Evolutionary conservation across 2,113 vertebrate species (phyloP), one percentile per base, ranked within the genome.

Genomic region (Cyphomyrus discorhynchus): DNA sequence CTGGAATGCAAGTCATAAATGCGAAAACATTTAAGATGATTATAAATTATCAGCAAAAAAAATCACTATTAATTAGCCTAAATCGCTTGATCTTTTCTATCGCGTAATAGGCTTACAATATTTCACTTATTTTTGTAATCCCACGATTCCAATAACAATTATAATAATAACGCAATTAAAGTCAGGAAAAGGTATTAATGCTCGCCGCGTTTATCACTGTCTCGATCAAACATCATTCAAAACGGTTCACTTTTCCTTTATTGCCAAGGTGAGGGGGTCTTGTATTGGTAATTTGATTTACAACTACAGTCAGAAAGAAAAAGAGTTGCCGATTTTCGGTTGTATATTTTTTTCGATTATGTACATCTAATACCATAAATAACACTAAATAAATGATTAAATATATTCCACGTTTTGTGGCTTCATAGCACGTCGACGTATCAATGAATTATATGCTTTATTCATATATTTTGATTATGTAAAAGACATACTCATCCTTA

Each of bases 151-250:
- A 84, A 42, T 56, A 87, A 53, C 31, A 53, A 87, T 56, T 5
- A 39, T 56, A 56, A 53, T 86, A 86, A 86, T 46, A 86, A 86
- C n/a, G 74, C 74, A 86, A 52, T 52, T 52, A 86, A 47, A 84
- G 39, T 24, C 45, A 84, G 45, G 19, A 84, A 84, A 84, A n/a
- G 5, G 45, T 47, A 45, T 82, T 45, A 82, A 45, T 19, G 39
- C 77, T 45, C 42, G 17, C 0, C 39, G 82, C 39, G 6, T n/a
- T 84, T 46, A 84, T 84, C 80, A 10, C 39, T 45, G 80, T n/a
- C 45, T 84, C 9, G 17, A 47, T 84, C 82, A 84, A 9, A 47
- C 45, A 46, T 27, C 45, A 84, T 8, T 47, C 45, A 84, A 42
- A 42, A 47, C 35, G 82, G 39, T 83, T 83, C 80, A 45, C 42